Percentiles rank a stretch among this genome's conserved stretches.
Evolutionary conservation across 1,140 invertebrate genomes (phyloP).

Genomic region (Pseudomyrmex pallidus): DNA sequence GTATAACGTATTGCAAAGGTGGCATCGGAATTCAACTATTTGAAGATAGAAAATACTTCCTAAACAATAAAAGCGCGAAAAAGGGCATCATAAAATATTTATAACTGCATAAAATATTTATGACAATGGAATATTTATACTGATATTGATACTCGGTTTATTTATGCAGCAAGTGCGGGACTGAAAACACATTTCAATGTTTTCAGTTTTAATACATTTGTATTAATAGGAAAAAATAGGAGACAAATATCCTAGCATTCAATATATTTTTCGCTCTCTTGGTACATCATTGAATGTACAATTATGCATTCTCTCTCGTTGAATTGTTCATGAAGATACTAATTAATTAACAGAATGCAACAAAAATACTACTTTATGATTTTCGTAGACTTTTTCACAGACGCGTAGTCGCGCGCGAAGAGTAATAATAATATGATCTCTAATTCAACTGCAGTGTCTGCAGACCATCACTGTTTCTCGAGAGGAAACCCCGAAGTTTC

Average conservation of each 20-base stretch:
- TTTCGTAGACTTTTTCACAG: neutral
- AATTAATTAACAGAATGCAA: neutral
- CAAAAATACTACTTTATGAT: neutral
- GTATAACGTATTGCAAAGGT: neutral
- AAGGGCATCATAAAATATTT: neutral
- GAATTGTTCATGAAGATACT: conserved; percentile 24
- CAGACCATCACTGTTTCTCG: neutral
- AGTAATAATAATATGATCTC: neutral
- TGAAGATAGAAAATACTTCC: neutral
- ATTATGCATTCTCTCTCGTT: neutral
- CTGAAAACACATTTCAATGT: neutral
- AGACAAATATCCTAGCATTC: neutral
- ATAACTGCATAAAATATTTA: neutral
- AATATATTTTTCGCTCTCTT: neutral
- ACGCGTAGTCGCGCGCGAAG: neutral
- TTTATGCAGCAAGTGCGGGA: neutral
- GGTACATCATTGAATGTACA: conserved; percentile 16
- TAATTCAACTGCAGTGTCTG: conserved; percentile 2
- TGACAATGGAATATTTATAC: conserved; percentile 18
- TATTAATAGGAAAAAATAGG: conserved; percentile 34
- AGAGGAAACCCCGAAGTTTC: neutral
- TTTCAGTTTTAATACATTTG: conserved; percentile 20
- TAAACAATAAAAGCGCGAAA: no score
- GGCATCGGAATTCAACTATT: neutral
- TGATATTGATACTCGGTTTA: no score